Percentiles rank a stretch among this genome's conserved stretches.
These are phyloP conservation scores for Cygnus olor DNA, from an alignment of 2,797 vertebrate genomes.

Conservation along the genomic window DNA sequence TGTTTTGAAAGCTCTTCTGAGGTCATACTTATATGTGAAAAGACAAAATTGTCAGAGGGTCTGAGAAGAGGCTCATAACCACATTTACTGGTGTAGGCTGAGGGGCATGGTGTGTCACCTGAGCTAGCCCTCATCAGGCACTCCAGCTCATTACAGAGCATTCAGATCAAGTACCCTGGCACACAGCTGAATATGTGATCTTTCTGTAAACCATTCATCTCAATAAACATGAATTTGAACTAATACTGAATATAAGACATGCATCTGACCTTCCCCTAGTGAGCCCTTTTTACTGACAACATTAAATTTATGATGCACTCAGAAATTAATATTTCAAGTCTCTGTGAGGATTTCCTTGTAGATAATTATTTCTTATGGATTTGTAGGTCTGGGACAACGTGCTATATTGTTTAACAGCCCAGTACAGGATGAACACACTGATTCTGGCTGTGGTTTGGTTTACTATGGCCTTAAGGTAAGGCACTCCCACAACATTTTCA, in stretches of 20 bases:
- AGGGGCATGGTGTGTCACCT: background rate
- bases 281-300: background rate
- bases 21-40: background rate
- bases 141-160: background rate
- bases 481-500: background rate
- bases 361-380: background rate
- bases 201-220: background rate
- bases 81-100: background rate
- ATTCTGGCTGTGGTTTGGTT: slow-evolving; percentile 96
- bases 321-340: background rate
- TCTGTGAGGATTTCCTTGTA: background rate
- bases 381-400: slow-evolving; percentile 92
- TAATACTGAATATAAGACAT: background rate
- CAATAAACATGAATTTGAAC: background rate
- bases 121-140: background rate
- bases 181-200: background rate
- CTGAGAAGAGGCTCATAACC: background rate
- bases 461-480: slow-evolving; percentile 95
- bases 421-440: slow-evolving; percentile 89
- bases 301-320: background rate
- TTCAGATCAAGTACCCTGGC: background rate
- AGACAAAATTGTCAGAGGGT: background rate
- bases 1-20: background rate
- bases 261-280: background rate
- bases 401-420: slow-evolving; percentile 89